phyloP scores from a whole-genome alignment of 64 coral and sea anemone genomes.

The Acropora yongei region DNA sequence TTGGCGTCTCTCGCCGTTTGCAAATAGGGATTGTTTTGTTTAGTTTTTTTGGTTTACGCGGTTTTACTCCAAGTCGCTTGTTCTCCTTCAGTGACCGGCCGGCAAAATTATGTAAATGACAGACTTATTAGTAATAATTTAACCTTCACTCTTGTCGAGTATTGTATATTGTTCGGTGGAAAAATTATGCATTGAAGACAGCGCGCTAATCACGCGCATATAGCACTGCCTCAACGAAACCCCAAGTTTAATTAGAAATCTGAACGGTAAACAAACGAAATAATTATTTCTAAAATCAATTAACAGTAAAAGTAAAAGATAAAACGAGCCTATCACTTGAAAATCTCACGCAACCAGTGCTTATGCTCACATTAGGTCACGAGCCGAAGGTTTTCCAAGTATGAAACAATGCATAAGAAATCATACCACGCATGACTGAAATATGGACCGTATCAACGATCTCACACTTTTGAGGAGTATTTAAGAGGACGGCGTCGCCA shows the following conservation, averaged over 20 bases:
- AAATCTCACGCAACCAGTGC: too few species aligned
- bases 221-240: background rate
- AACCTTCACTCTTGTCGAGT: background rate
- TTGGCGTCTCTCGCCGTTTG: background rate
- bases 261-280: too few species aligned
- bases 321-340: too few species aligned
- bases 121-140: background rate
- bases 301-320: background rate
- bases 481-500: too few species aligned
- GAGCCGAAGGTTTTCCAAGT: too few species aligned
- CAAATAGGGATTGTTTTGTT: background rate
- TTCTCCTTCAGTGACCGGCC: background rate
- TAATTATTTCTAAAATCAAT: background rate
- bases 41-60: background rate
- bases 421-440: too few species aligned
- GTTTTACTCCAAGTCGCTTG: background rate
- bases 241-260: background rate
- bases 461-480: too few species aligned
- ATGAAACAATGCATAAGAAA: too few species aligned
- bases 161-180: background rate
- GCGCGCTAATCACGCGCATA: background rate
- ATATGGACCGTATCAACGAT: too few species aligned
- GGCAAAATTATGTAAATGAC: background rate
- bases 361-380: too few species aligned
- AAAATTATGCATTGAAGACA: background rate